Evolutionary conservation across 92 coral and sea anemone species (phyloP).

Genomic region (Palythoa grandiflora): DNA sequence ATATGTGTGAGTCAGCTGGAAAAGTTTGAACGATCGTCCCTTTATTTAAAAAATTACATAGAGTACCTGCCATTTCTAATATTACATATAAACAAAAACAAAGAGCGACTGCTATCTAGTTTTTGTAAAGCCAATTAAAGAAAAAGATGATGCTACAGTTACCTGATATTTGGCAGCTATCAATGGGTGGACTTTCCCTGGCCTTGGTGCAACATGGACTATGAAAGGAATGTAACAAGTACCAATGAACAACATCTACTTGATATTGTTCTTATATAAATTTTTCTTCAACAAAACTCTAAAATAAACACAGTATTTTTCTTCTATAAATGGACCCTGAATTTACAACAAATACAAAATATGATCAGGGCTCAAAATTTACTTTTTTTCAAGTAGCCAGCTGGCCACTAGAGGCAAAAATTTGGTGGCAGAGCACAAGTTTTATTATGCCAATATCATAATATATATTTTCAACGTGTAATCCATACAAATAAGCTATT

Average conservation of each 20-base stretch:
- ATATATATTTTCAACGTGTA: too few relatives aligned
- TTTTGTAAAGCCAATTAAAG: conserved; percentile 3
- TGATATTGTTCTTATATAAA: too few relatives aligned
- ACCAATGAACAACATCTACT: not conserved
- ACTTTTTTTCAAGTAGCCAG: too few relatives aligned
- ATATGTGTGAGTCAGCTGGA: not conserved
- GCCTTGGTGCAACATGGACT: conserved; percentile 14
- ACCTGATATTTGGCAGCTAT: conserved; percentile 23
- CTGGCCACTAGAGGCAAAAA: too few relatives aligned
- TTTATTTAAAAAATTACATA: not conserved
- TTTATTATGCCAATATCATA: too few relatives aligned
- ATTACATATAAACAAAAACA: not conserved
- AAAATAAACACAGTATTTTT: too few relatives aligned
- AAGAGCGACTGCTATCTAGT: not conserved
- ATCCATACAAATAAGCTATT: too few relatives aligned
- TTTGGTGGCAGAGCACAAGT: too few relatives aligned
- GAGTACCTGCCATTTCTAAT: not conserved
- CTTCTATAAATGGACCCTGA: not conserved
- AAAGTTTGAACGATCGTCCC: not conserved
- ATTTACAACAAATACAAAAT: not conserved
- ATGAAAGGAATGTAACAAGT: not conserved
- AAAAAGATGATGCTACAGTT: not conserved
- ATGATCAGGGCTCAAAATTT: too few relatives aligned
- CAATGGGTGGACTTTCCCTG: conserved; percentile 16
- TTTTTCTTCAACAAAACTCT: too few relatives aligned